phyloP scores from a whole-genome alignment of 2,888 invertebrate species.

The Hyposoter didymator region DNA sequence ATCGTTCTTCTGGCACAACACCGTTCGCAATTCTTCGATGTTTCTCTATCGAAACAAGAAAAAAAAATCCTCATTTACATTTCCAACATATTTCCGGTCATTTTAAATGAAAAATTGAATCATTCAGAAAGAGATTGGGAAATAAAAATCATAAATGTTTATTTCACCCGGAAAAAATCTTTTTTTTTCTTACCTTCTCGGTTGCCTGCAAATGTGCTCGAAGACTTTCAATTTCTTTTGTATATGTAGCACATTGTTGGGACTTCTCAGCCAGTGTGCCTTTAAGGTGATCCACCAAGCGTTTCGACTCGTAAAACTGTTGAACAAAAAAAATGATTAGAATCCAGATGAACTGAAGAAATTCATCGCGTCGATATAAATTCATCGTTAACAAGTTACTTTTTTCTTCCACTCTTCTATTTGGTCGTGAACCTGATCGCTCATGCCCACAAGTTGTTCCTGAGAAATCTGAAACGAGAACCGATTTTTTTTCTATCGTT shows the following conservation, averaged over 20 bases:
- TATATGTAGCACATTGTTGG: constrained; percentile 68
- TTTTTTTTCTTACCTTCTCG: constrained; percentile 70
- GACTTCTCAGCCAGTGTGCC: constrained; percentile 71
- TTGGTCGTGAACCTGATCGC: constrained; percentile 68
- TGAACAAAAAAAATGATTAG: constrained; percentile 9
- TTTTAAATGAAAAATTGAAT: background rate
- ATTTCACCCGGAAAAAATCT: constrained; percentile 71
- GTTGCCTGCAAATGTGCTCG: constrained; percentile 66
- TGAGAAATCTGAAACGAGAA: constrained; percentile 69
- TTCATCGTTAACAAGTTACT: constrained; percentile 65
- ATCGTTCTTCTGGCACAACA: constrained; percentile 71
- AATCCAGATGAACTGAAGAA: background rate
- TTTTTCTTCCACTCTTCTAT: constrained; percentile 69
- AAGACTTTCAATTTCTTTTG: constrained; percentile 73
- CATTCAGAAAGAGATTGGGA: no score
- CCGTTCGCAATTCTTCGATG: constrained; percentile 54
- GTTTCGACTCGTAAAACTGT: constrained; percentile 71
- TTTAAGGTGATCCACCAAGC: constrained; percentile 71
- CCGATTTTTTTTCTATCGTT: background rate
- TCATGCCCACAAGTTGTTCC: constrained; percentile 67
- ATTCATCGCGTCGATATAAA: background rate
- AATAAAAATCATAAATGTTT: background rate
- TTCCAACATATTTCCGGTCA: background rate
- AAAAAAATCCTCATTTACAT: background rate
- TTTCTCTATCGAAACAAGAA: constrained; percentile 48